Conservation (phyloP, 2,888 invertebrate species). For the Tachystola acroxantha region DNA sequence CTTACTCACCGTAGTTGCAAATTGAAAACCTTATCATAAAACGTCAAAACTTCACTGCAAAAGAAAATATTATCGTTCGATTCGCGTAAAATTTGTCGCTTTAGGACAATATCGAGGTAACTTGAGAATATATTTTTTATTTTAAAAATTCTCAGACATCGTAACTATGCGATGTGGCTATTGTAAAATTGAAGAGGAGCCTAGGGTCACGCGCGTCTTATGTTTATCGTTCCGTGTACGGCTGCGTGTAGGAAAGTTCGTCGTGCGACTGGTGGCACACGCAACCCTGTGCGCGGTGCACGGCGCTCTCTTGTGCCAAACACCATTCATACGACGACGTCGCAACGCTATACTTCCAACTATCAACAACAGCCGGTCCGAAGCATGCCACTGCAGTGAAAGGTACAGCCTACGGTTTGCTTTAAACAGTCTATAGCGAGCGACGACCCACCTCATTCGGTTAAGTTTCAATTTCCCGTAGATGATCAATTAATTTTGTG, state of each 20-base stretch:
- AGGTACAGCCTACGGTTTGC: slow-evolving; percentile 20
- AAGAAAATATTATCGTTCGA: slow-evolving; percentile 12
- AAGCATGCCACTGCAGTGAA: slow-evolving; percentile 20
- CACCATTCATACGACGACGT: slow-evolving; percentile 18
- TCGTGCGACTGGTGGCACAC: slow-evolving; percentile 29
- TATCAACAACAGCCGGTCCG: slow-evolving; percentile 9
- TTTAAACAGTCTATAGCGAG: slow-evolving; percentile 14
- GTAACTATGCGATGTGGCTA: neutral
- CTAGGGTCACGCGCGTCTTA: slow-evolving; percentile 19
- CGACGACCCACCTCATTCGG: slow-evolving; percentile 11
- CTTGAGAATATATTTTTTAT: slow-evolving; percentile 2
- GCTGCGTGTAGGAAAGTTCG: slow-evolving; percentile 37
- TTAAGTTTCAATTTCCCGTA: neutral
- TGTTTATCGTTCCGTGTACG: slow-evolving; percentile 22
- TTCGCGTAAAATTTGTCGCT: slow-evolving; percentile 7
- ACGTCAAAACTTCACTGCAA: slow-evolving; percentile 19
- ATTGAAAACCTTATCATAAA: slow-evolving; percentile 44
- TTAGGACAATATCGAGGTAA: neutral
- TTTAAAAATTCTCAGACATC: slow-evolving; percentile 1
- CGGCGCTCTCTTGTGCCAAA: slow-evolving; percentile 13
- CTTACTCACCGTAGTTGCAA: slow-evolving; percentile 51
- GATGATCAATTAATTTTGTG: too few relatives aligned
- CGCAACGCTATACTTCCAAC: slow-evolving; percentile 4
- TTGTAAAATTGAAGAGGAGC: slow-evolving; percentile 16
- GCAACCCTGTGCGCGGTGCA: slow-evolving; percentile 18